phyloP scores from a whole-genome alignment of 2,113 vertebrate species.

The Oplegnathus fasciatus region DNA sequence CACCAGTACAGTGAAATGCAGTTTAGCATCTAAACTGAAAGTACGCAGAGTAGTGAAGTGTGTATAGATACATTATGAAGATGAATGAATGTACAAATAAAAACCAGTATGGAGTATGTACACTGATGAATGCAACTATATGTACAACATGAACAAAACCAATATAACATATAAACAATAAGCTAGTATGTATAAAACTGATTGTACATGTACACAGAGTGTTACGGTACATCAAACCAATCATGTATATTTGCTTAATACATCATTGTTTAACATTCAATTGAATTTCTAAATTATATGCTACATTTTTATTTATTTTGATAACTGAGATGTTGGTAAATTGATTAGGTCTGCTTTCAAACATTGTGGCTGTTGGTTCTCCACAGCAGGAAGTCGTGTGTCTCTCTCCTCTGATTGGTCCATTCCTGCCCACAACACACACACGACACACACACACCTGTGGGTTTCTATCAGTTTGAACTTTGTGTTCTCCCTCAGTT shows the following conservation, averaged over 20 bases:
- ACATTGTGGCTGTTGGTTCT: slow-evolving; percentile 34
- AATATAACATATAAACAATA: not conserved
- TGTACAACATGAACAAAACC: not conserved
- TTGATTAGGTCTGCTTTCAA: not conserved
- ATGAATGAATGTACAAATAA: not conserved
- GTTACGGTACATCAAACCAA: not conserved
- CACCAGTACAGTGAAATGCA: not conserved
- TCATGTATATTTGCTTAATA: not conserved
- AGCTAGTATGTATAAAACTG: not conserved
- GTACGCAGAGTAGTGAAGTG: not conserved
- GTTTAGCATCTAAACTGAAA: not conserved
- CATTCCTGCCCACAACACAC: slow-evolving; percentile 77
- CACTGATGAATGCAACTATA: not conserved
- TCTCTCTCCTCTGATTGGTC: slow-evolving; percentile 81
- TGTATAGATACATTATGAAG: not conserved
- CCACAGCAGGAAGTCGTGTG: slow-evolving; percentile 33
- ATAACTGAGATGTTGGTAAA: not conserved
- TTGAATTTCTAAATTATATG: not conserved
- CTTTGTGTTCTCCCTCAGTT: slow-evolving; percentile 79
- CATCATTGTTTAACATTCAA: not conserved
- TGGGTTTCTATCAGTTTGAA: slow-evolving; percentile 79
- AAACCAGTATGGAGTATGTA: not conserved
- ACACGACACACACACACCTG: slow-evolving; percentile 69
- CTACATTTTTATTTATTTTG: not conserved
- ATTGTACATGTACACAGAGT: not conserved